Conservation (phyloP, 2,797 vertebrate species). For the Sebastiscus albofasciatus region DNA sequence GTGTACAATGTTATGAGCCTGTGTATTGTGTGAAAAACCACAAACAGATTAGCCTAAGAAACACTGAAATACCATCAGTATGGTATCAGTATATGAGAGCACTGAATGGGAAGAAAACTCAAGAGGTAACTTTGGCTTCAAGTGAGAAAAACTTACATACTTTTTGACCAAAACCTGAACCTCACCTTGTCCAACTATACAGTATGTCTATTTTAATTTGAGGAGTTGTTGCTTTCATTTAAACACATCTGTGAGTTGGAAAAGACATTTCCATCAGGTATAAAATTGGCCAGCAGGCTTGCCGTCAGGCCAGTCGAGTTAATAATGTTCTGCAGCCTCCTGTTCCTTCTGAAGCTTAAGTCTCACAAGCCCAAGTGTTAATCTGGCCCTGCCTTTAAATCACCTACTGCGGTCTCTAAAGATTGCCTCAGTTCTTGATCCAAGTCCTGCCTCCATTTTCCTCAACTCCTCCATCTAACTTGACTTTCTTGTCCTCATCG, state of each 20-base stretch:
- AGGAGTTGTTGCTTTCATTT: conserved; percentile 1
- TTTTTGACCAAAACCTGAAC: neutral
- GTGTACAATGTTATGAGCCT: conserved; percentile 16
- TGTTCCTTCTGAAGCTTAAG: neutral
- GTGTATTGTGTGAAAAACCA: conserved; percentile 10
- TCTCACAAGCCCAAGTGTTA: conserved; percentile 18
- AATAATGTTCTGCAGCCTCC: conserved; percentile 34
- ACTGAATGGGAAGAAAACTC: neutral
- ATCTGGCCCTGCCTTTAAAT: conserved; percentile 31
- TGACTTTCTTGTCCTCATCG: neutral
- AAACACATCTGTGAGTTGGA: neutral
- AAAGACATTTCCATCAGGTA: neutral
- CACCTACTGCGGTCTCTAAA: conserved; percentile 16
- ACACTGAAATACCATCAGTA: neutral
- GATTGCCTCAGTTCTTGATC: conserved; percentile 8
- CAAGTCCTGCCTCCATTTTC: conserved; percentile 4
- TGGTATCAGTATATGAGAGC: neutral
- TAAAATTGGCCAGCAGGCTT: neutral
- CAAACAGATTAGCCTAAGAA: conserved; percentile 33
- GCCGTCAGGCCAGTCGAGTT: conserved; percentile 22
- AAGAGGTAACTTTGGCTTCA: neutral
- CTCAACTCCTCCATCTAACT: neutral
- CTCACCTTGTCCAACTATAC: neutral
- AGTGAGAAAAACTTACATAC: neutral
- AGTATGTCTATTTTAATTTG: neutral